Evolutionary conservation across 2,888 invertebrate species (phyloP), one percentile per base, ranked within the genome.

Genomic region (Lasioglossum figueresi): DNA sequence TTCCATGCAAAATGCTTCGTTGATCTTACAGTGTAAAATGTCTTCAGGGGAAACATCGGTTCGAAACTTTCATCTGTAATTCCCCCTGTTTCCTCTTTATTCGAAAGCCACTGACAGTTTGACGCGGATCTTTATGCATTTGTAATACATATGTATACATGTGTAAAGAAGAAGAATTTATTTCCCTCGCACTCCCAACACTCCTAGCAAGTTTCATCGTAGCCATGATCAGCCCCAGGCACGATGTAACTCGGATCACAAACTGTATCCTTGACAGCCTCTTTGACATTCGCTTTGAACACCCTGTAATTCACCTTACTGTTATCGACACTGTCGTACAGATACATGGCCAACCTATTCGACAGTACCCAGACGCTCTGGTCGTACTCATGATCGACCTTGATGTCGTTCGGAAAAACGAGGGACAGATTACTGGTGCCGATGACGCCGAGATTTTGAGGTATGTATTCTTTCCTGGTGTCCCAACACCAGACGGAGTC

Each of bases 401-500:
- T 97, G 70, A 98, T 94, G 92, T 98, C 98, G 91, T 98, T 98
- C 0, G 98, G 98, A 93, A 98, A 98, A 27, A 97, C 95, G 85
- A 98, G 95, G 0, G 97, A 96, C 16, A 96, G 96, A 4, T 96
- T 94, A 94, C 97, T 96, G 59, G 95, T 94, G 0, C 97, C 97
- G 0, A 97, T 96, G 2, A 97, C 94, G 0, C 96, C 97, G 34
- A 96, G 95, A 89, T 97, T 97, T 14, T 95, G 95, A 48, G 96
- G 96, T 66, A 95, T 95, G 92, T 98, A 98, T 0, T 97, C 96
- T 90, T 97, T 97, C 0, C 95, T 95, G 0, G 97, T 97, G 91
- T 98, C 97, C 98, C 98, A 98, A 92, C 98, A 98, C 70, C 97
- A 97, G 0, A 98, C 95, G 27, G 97, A 96, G 92, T 98, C 97